Evolutionary conservation across 1,140 invertebrate species (phyloP), one percentile per base, ranked within the genome.

Genomic region (Drosophila hydei): DNA sequence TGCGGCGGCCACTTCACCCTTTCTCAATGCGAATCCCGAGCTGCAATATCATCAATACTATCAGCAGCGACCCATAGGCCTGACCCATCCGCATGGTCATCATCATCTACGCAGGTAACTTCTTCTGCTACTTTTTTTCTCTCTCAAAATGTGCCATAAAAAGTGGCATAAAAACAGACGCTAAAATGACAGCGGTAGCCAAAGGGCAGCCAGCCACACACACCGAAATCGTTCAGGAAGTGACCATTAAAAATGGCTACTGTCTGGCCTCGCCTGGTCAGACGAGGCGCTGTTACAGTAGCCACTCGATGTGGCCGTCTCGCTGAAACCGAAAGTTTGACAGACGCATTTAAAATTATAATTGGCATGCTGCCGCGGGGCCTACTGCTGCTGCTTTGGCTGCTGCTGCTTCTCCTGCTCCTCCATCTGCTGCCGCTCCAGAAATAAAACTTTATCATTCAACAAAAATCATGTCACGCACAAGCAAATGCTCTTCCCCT

Each of bases 261-360:
- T 58, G 72, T 71, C 54, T 60, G 71, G 45, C 12, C 51, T 42
- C 14, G 38, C 14, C 56, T 16, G 56, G 38, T 27, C 23, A 63
- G 38, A 16, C 38, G n/a, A 14, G n/a, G 14, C 18, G 33, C 23
- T 25, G 6, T 8, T 3, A 23, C 50, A 54, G 38, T 27, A 27
- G 65, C 47, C 42, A 45, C 43, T 45, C 56, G 4, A 14, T 16
- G 55, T 30, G 18, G 23, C 1, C 40, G 23, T 33, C 47, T 18
- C 55, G 11, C 14, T 33, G 61, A 75, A 65, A 70, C 58, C 38
- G 72, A 71, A 80, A 77, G 60, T 77, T 84, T 77, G 72, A 78
- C 75, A 72, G 72, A 63, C 80, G 67, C 75, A 80, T 80, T 85
- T 80, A 80, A 78, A 85, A 78, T 78, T 78, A 75, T 81, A 85